phyloP scores from a whole-genome alignment of 2,113 vertebrate species.

The Ifrita kowaldi region DNA sequence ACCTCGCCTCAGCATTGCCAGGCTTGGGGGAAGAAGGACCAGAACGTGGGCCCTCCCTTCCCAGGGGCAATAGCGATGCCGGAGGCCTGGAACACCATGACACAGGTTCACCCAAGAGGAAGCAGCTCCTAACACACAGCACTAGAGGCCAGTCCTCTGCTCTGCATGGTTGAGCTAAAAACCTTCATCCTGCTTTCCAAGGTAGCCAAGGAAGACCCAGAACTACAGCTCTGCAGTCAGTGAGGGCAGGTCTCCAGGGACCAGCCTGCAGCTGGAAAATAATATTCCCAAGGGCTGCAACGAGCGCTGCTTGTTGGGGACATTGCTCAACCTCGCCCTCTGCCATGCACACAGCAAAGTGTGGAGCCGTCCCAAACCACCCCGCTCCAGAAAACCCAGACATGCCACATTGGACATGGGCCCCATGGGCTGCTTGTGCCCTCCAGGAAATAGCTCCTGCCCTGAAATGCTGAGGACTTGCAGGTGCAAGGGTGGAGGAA shows the following conservation, averaged over 20 bases:
- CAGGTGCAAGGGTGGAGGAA: background rate
- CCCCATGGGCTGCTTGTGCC: background rate
- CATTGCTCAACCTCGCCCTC: fast-evolving
- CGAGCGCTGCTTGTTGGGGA: fast-evolving
- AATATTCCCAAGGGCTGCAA: background rate
- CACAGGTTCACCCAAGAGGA: background rate
- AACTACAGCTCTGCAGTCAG: background rate
- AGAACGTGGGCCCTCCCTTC: background rate
- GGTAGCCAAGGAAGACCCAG: background rate
- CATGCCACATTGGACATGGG: no score
- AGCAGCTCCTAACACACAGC: background rate
- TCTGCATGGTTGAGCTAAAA: background rate
- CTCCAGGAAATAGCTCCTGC: background rate
- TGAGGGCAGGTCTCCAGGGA: background rate
- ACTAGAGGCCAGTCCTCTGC: background rate
- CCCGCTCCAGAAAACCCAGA: background rate
- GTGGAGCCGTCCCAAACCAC: background rate
- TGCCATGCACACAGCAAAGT: background rate
- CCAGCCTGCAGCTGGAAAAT: background rate
- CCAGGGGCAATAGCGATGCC: fast-evolving
- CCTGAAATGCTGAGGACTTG: background rate
- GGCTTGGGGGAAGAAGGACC: background rate
- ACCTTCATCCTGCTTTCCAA: background rate
- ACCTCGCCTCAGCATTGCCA: fast-evolving
- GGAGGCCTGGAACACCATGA: background rate